Base-by-base conservation (phyloP, 2,888 invertebrate genomes). In the Euproctis similis region DNA sequence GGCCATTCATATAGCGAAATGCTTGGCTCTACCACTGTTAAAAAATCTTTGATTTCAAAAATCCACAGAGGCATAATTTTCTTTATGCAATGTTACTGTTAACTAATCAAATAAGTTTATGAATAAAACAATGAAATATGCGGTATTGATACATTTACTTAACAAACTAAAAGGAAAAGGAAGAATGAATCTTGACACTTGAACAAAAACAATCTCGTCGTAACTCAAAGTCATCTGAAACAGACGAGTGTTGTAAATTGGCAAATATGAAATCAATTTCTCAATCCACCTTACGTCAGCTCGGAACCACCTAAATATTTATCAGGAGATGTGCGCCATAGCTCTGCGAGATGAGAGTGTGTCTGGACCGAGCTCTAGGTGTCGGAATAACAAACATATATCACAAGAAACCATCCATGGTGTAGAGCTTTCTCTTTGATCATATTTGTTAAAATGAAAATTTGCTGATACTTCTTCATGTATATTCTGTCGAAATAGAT, bases 371-470 rank as follows among this genome's bases (percentile, higher is more conserved):
- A n/a, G n/a, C 47, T 31, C 27, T 27, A 49, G 53, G 48, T 53
- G 42, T 41, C 28, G 42, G 59, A 61, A 57, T n/a, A 60, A 63
- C 62, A 62, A n/a, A 59, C 56, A 65, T 67, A 64, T 64, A 58
- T 67, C 64, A 67, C 39, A 46, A 50, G 56, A 48, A 53, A 50
- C 46, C 46, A 37, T 38, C 36, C 38, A 17, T 8, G 20, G 6
- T 6, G 4, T 14, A 19, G 21, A 10, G 21, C 21, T 21, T 10
- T 21, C 21, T 10, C 2, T 21, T 21, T 21, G 10, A 9, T 21
- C 3, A 21, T 21, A 8, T 21, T 19, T 19, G 19, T 19, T 18
- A 14, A n/a, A n/a, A n/a, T n/a, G n/a, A n/a, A n/a, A n/a, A n/a
- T n/a, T n/a, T n/a, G n/a, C n/a, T n/a, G n/a, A n/a, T n/a, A n/a